A percentile compares a stretch with the other conserved stretches of the same genome.
These are phyloP conservation scores for Agonopterix subpropinquella DNA, from an alignment of 2,888 invertebrate species.

Conservation along the genomic window DNA sequence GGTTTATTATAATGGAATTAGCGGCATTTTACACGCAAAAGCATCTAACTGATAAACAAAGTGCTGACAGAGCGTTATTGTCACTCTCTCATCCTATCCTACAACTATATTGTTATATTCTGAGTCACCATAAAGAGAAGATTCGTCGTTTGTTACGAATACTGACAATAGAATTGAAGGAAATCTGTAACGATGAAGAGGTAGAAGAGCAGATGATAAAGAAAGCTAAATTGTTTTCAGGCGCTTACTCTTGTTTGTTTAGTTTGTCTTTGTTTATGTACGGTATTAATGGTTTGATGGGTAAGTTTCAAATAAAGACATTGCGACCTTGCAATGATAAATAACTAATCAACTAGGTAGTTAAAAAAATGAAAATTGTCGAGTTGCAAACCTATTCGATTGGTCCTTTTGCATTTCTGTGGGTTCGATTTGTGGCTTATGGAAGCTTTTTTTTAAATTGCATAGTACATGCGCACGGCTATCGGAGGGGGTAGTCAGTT, in stretches of 20 bases:
- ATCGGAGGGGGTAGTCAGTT: no score
- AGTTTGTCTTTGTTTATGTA: constrained; percentile 17
- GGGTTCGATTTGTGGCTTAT: no score
- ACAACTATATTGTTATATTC: constrained; percentile 2
- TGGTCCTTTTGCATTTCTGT: no score
- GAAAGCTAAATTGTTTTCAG: constrained; percentile 20
- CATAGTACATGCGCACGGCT: no score
- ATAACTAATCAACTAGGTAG: no score
- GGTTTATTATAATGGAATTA: constrained; percentile 2
- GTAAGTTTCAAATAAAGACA: constrained; percentile 9
- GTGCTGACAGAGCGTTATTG: constrained; percentile 9
- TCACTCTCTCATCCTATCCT: constrained; percentile 9
- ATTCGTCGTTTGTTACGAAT: constrained; percentile 6
- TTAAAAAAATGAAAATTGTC: no score
- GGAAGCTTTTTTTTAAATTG: no score
- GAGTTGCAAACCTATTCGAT: no score
- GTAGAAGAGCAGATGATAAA: constrained; percentile 38
- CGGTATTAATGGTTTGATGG: constrained; percentile 17
- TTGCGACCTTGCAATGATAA: no score
- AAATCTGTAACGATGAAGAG: constrained; percentile 27
- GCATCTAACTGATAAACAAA: constrained; percentile 20
- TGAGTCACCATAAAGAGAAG: constrained; percentile 2
- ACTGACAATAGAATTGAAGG: constrained; percentile 18
- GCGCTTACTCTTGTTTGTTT: constrained; percentile 15
- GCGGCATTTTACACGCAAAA: constrained; percentile 22